Evolutionary conservation across 2,888 invertebrate genomes (phyloP).

Genomic region (Drosophila mettleri): DNA sequence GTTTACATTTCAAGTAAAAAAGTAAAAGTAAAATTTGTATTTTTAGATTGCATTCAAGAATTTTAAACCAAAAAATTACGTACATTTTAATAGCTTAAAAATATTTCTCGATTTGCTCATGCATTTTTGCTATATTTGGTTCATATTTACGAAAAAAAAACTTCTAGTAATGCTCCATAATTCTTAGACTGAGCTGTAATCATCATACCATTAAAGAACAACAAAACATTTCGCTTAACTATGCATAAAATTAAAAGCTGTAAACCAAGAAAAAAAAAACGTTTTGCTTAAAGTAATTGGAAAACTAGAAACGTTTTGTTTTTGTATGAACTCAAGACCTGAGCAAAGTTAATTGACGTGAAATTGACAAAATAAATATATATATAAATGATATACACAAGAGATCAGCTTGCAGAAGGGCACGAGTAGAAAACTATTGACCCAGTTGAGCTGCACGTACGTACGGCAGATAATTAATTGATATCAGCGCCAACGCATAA

Average conservation of each 20-base stretch:
- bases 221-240: not conserved
- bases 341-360: too few relatives aligned
- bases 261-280: too few relatives aligned
- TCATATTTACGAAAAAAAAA: too few relatives aligned
- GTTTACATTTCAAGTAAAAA: too few relatives aligned
- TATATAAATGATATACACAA: not conserved
- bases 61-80: too few relatives aligned
- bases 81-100: too few relatives aligned
- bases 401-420: not conserved
- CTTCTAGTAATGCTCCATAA: not conserved
- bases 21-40: too few relatives aligned
- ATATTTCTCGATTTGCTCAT: too few relatives aligned
- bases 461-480: slow-evolving; percentile 39
- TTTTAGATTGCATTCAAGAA: too few relatives aligned
- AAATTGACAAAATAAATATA: not conserved
- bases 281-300: not conserved
- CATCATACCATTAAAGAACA: not conserved
- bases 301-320: not conserved
- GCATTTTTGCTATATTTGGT: too few relatives aligned
- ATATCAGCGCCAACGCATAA: slow-evolving; percentile 26
- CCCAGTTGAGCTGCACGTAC: slow-evolving; percentile 17
- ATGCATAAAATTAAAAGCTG: not conserved
- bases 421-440: not conserved
- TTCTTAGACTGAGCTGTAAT: not conserved
- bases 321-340: not conserved